phyloP scores from a whole-genome alignment of 1,140 invertebrate species.

The Pissodes strobi region DNA sequence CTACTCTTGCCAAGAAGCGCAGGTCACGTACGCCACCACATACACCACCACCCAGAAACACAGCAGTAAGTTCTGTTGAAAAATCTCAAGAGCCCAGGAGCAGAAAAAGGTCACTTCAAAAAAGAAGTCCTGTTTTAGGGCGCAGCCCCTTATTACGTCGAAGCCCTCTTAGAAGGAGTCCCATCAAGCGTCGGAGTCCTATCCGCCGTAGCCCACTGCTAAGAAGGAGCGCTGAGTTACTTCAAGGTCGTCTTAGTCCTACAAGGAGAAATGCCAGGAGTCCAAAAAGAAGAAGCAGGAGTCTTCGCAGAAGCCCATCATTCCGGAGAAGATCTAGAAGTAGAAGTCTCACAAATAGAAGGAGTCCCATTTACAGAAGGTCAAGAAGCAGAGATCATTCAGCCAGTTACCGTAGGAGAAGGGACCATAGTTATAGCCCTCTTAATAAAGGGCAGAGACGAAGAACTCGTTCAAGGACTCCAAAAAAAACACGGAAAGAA shows the following conservation, averaged over 20 bases:
- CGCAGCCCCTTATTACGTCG: neutral
- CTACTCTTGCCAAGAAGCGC: too few species aligned
- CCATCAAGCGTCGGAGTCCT: neutral
- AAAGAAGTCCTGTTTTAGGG: neutral
- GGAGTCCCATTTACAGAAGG: constrained; percentile 9
- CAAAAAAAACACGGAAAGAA: constrained; percentile 19
- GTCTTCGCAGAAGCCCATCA: neutral
- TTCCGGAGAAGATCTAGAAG: constrained; percentile 9
- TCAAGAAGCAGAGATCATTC: constrained; percentile 26
- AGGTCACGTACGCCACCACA: neutral
- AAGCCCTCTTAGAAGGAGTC: neutral
- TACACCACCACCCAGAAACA: neutral
- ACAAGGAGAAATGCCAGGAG: too few species aligned
- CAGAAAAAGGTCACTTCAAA: neutral
- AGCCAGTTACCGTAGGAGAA: neutral
- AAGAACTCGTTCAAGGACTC: constrained; percentile 25
- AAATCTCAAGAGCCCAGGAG: too few species aligned
- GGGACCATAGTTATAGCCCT: constrained; percentile 22
- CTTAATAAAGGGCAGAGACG: constrained; percentile 6
- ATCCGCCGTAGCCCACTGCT: neutral
- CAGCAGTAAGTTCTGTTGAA: neutral
- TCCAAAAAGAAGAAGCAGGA: constrained; percentile 6
- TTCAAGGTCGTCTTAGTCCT: too few species aligned
- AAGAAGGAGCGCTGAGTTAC: neutral
- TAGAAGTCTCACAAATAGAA: constrained; percentile 3